Base-by-base conservation (phyloP, 2,888 invertebrate species). In the Caenorhabditis sp. region DNA sequence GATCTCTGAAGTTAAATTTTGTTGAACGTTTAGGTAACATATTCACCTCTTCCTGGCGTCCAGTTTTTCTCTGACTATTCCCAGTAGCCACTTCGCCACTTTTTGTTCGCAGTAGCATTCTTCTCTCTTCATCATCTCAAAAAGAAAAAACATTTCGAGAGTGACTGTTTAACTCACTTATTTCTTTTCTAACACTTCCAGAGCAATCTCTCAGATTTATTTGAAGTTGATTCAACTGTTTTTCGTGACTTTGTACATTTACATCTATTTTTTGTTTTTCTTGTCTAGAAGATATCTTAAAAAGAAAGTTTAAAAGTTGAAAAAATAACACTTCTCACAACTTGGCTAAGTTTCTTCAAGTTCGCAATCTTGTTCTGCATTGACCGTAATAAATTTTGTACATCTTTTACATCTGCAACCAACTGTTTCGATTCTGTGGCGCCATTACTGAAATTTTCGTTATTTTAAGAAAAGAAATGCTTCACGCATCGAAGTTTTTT, bases 211-310 rank as follows among this genome's bases (percentile, higher is more conserved):
- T 58, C 54, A 74, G 25, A 14, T 63, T 61, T 36, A 53, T 63
- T 26, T 74, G 74, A 52, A 74, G 23, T n/a, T 58, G 57, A 27
- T 38, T 59, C 49, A 74, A 20, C 58, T 74, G 74, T 27, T 74
- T 74, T 26, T 74, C 74, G n/a, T 74, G 69, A 26, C 67, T 70
- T 25, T 20, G 8, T 26, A 67, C 61, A 38, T 74, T 63, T 5
- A 68, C 59, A 23, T 62, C 59, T 0, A 68, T 50, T 21, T 31
- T 53, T 56, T 63, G 61, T 31, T 62, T 61, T n/a, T 63, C 71
- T 52, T 53, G 59, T n/a, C 36, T 17, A 5, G 64, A 63, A 5
- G 58, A 26, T 21, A 61, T 58, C 67, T 66, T 56, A 43, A 67
- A 23, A 17, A 23, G 25, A n/a, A n/a, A n/a, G n/a, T n/a, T n/a